Conservation (phyloP, 2,888 invertebrate genomes). For the Acrobasis repandana region DNA sequence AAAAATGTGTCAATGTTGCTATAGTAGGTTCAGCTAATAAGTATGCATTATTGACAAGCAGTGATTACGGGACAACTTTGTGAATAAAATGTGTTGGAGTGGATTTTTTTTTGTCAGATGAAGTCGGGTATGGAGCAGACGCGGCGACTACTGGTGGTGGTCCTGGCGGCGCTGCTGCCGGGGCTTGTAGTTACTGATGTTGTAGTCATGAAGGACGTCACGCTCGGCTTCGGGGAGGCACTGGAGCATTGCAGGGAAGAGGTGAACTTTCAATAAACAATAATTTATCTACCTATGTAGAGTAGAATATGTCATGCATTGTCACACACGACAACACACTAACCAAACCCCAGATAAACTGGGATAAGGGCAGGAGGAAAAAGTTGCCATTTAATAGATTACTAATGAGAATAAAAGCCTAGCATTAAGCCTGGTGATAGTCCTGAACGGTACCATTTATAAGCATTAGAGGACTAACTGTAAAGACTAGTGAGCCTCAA, state of each 20-base stretch:
- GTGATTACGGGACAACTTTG: not conserved
- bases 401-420: no score
- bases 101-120: not conserved
- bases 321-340: no score
- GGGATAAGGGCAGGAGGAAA: no score
- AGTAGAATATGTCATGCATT: no score
- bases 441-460: no score
- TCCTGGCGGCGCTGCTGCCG: slow-evolving; percentile 30
- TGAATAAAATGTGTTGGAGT: slow-evolving; percentile 12
- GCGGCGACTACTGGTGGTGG: slow-evolving; percentile 26
- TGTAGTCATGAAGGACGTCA: slow-evolving; percentile 71
- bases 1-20: slow-evolving; percentile 25
- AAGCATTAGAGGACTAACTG: no score
- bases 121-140: slow-evolving; percentile 19
- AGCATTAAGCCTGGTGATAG: no score
- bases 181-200: slow-evolving; percentile 30
- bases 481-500: no score
- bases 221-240: slow-evolving; percentile 74
- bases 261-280: slow-evolving; percentile 42
- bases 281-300: no score
- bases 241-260: slow-evolving; percentile 67
- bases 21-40: slow-evolving; percentile 5
- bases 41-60: slow-evolving; percentile 1
- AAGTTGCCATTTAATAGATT: no score
- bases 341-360: no score